These are phyloP conservation scores for Clarias laeviceps DNA, from an alignment of 2,797 vertebrate species.

Conservation along the genomic window DNA sequence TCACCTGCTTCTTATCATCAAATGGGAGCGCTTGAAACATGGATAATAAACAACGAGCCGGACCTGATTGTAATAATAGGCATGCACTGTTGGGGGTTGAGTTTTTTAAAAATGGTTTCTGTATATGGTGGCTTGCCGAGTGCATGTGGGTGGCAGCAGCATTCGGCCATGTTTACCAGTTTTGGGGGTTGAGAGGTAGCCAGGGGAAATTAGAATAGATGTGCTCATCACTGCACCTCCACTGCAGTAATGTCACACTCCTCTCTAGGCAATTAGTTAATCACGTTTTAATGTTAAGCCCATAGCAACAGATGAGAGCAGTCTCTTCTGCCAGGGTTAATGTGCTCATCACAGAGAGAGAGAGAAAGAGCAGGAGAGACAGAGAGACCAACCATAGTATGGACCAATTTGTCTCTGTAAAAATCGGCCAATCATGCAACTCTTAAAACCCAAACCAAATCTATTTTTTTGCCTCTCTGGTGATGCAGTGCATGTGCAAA, in stretches of 20 bases:
- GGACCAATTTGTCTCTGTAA: neutral
- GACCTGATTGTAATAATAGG: slow-evolving; percentile 15
- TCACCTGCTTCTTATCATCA: neutral
- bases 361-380: neutral
- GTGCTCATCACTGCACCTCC: slow-evolving; percentile 51
- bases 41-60: neutral
- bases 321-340: slow-evolving; percentile 27
- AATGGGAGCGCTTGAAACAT: neutral
- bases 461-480: neutral
- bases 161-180: slow-evolving; percentile 26
- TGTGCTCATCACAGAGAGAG: slow-evolving; percentile 23
- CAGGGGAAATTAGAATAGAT: slow-evolving; percentile 60
- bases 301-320: slow-evolving; percentile 47
- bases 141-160: slow-evolving; percentile 18
- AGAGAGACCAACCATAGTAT: neutral
- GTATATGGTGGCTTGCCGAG: neutral
- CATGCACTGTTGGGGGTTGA: neutral
- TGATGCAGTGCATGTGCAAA: neutral
- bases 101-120: neutral
- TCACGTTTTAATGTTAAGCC: slow-evolving; percentile 61
- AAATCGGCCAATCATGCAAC: neutral
- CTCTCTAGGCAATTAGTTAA: slow-evolving; percentile 63
- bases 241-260: slow-evolving; percentile 52
- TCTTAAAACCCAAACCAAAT: neutral
- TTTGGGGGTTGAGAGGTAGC: slow-evolving; percentile 40